Conservation (phyloP, 2,888 invertebrate species). For the Ectemnius cavifrons region DNA sequence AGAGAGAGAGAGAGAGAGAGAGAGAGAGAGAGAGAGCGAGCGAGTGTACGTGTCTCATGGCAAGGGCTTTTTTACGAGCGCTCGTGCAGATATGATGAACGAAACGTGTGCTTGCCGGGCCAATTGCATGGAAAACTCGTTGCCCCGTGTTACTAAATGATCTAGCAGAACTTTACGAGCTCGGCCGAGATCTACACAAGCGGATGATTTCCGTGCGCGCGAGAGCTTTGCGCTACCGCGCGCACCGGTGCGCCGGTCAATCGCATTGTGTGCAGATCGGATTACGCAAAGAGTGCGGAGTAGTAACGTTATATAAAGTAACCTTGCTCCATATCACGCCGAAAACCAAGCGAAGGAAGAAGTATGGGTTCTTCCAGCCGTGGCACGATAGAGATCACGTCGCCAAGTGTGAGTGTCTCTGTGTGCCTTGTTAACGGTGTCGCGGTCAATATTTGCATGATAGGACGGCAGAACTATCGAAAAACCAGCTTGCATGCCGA, state of each 20-base stretch:
- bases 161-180: neutral
- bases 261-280: conserved; percentile 10
- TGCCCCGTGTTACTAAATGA: conserved; percentile 42
- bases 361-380: neutral
- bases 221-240: too few species aligned
- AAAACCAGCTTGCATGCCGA: neutral
- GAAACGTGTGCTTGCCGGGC: conserved; percentile 19
- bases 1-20: conserved; percentile 11
- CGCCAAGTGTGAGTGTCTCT: neutral
- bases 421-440: neutral
- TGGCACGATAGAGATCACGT: neutral
- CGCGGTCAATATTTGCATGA: conserved; percentile 10
- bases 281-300: neutral
- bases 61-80: conserved; percentile 28
- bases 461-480: neutral
- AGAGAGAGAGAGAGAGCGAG: neutral
- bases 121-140: conserved; percentile 50
- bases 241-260: conserved; percentile 26
- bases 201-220: too few species aligned
- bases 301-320: conserved; percentile 1
- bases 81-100: conserved; percentile 18
- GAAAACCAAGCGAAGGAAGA: neutral
- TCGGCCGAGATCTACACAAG: too few species aligned
- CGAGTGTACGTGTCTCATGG: neutral
- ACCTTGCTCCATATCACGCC: conserved; percentile 8